Evolutionary conservation across 2,113 vertebrate species (phyloP), one percentile per base, ranked within the genome.

Genomic region (Centrocercus urophasianus): DNA sequence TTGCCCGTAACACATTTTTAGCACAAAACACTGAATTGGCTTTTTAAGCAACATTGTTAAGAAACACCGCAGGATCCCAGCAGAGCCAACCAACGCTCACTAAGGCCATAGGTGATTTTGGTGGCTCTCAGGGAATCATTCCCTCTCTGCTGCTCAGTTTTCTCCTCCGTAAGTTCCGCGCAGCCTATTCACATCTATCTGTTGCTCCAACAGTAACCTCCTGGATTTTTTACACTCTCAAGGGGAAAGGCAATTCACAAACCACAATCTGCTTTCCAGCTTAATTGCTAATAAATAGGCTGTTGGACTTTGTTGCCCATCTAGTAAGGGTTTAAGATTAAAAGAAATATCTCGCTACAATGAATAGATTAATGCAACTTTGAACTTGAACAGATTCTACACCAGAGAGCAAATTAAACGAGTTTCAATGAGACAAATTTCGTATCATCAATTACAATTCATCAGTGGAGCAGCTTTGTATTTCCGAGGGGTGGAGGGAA

Each of bases 271-370:
- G 15, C 20, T 80, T 81, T 47, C 75, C 11, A 80, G 69, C 56
- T 28, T 60, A 87, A 84, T 30, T 78, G 56, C 60, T 89, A 71
- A 90, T 90, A 93, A 89, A 94, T 24, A 93, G 79, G 19, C 57
- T 69, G 40, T 5, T n/a, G 73, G 48, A 20, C n/a, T 90, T 83
- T 12, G 25, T 17, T 77, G 63, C 69, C 38, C 48, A 61, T 34
- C 59, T 59, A 69, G 38, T 27, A 80, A 73, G 38, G 52, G 21
- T 56, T 93, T 79, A 43, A 64, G 47, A 85, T 48, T n/a, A 57
- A 86, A 93, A 82, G 6, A 80, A 93, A 64, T 60, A 75, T 14
- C 42, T 54, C 8, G 34, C 47, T 40, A 25, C 2, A 83, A 32
- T n/a, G 63, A 81, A 81, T 5, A 87, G 10, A 11, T 22, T 72